Evolutionary conservation across 2,797 vertebrate species (phyloP).

Genomic region (Scyliorhinus canicula): DNA sequence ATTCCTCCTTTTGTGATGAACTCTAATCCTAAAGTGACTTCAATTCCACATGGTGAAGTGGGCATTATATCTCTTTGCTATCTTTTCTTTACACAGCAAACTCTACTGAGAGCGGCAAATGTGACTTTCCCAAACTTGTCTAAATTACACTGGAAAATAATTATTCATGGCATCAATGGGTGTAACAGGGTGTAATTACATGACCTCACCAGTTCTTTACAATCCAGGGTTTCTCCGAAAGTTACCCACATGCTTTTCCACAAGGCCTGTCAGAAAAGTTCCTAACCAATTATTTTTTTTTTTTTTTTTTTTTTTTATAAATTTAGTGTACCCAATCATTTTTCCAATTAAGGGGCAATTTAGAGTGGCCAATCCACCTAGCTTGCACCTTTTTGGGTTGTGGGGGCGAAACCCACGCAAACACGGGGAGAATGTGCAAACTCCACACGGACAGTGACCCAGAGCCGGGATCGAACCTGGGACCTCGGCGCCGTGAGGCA

Average conservation of each 20-base stretch:
- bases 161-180: constrained; percentile 37
- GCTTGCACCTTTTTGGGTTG: too few relatives aligned
- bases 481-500: too few relatives aligned
- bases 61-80: background rate
- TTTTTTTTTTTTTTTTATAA: too few relatives aligned
- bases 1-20: background rate
- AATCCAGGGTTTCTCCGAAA: constrained; percentile 23
- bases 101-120: background rate
- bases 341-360: too few relatives aligned
- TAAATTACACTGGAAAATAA: constrained; percentile 16
- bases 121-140: background rate
- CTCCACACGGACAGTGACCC: too few relatives aligned
- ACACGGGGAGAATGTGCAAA: too few relatives aligned
- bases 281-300: too few relatives aligned
- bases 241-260: constrained; percentile 13
- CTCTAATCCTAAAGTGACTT: background rate
- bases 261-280: background rate
- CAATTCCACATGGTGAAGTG: background rate
- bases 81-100: background rate
- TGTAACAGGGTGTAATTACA: constrained; percentile 38
- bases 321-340: too few relatives aligned
- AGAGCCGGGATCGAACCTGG: too few relatives aligned
- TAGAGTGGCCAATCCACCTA: too few relatives aligned
- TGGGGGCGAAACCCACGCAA: too few relatives aligned
- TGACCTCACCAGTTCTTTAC: constrained; percentile 34